Conservation (phyloP, 2,797 vertebrate genomes). For the Carduelis carduelis region DNA sequence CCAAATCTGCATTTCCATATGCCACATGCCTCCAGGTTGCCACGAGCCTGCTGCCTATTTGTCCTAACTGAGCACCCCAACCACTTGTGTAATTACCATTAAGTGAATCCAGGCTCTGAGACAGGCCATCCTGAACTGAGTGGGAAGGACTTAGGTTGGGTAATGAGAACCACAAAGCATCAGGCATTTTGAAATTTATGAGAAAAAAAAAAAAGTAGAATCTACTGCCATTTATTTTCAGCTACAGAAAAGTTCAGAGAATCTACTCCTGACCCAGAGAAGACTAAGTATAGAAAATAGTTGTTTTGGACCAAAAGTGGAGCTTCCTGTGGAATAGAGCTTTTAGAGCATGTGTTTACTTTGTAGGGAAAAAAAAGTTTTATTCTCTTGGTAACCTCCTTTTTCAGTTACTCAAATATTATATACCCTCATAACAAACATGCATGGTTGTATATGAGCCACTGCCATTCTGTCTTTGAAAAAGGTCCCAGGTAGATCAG, state of each 20-base stretch:
- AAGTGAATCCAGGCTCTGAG: not conserved
- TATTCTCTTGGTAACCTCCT: not conserved
- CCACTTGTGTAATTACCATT: not conserved
- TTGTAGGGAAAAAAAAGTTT: not conserved
- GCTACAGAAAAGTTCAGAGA: not conserved
- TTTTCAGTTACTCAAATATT: not conserved
- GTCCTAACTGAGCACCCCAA: not conserved
- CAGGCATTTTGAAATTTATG: not conserved
- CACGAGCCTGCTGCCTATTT: rapidly evolving
- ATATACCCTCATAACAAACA: not conserved
- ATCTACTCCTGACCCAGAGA: not conserved
- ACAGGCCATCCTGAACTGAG: not conserved
- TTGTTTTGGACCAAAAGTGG: not conserved
- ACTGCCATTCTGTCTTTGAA: not conserved
- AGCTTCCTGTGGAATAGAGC: not conserved
- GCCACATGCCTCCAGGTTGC: not conserved
- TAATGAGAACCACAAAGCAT: not conserved
- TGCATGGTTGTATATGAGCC: not conserved
- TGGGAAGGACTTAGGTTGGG: not conserved
- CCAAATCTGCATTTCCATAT: not conserved
- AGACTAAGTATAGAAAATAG: not conserved
- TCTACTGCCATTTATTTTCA: not conserved
- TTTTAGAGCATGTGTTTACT: not conserved
- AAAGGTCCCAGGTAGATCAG: not conserved
- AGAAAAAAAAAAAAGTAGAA: not conserved